Conservation (phyloP, 1,140 invertebrate species). For the Microplitis demolitor region DNA sequence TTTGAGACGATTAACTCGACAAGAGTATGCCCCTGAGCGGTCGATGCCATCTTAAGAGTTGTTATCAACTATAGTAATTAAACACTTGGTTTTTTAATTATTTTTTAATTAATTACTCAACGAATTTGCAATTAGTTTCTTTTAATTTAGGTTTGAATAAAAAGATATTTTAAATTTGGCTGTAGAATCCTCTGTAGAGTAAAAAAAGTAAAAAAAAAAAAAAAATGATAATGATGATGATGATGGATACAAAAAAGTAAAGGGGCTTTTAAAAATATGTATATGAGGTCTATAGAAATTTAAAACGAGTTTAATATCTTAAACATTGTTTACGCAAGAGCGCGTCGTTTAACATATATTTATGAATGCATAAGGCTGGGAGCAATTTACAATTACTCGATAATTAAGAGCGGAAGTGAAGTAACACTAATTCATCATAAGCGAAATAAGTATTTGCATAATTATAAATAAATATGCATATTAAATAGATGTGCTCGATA, state of each 20-base stretch:
- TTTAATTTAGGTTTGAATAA: neutral
- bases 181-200: neutral
- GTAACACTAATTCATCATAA: neutral
- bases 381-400: neutral
- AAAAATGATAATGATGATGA: neutral
- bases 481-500: neutral
- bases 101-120: neutral
- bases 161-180: neutral
- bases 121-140: neutral
- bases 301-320: neutral
- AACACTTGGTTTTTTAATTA: neutral
- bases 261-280: neutral
- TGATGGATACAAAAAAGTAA: neutral
- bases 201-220: neutral
- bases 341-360: neutral
- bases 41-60: neutral
- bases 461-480: neutral
- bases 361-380: neutral
- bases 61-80: neutral
- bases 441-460: no score
- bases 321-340: constrained; percentile 9
- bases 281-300: neutral
- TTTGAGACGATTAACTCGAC: constrained; percentile 4
- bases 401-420: neutral
- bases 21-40: neutral